Conservation (phyloP, 2,113 vertebrate genomes). For the Spea bombifrons region DNA sequence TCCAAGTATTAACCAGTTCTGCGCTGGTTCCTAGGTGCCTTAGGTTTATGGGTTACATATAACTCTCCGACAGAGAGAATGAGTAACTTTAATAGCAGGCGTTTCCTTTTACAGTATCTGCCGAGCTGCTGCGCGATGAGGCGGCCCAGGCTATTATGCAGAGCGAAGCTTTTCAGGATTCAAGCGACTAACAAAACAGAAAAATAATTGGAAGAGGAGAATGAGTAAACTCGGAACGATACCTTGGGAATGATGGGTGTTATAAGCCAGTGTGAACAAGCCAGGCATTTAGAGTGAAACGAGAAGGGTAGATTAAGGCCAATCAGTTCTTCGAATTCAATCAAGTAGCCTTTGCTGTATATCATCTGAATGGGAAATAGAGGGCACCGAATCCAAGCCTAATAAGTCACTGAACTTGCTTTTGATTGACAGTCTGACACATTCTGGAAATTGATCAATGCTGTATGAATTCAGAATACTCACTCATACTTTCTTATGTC, state of each 20-base stretch:
- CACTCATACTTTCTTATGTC: background rate
- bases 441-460: constrained; percentile 15
- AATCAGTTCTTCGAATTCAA: constrained; percentile 37
- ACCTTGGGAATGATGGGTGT: constrained; percentile 4
- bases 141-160: constrained; percentile 1
- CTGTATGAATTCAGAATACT: constrained; percentile 30
- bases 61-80: too few species aligned
- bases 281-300: constrained; percentile 26
- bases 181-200: constrained; percentile 39
- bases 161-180: constrained; percentile 38
- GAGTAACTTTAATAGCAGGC: too few species aligned
- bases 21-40: too few species aligned
- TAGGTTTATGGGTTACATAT: too few species aligned
- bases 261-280: constrained; percentile 8
- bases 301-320: constrained; percentile 39
- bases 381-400: constrained; percentile 33
- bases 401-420: constrained; percentile 36
- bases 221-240: constrained; percentile 21
- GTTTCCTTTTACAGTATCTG: too few species aligned
- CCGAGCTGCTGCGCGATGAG: too few species aligned
- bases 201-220: constrained; percentile 44
- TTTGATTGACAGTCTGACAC: constrained; percentile 42
- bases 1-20: too few species aligned
- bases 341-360: constrained; percentile 26
- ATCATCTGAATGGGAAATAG: constrained; percentile 45